These are phyloP conservation scores for Lathamus discolor DNA, from an alignment of 2,113 vertebrate genomes.

Conservation along the genomic window DNA sequence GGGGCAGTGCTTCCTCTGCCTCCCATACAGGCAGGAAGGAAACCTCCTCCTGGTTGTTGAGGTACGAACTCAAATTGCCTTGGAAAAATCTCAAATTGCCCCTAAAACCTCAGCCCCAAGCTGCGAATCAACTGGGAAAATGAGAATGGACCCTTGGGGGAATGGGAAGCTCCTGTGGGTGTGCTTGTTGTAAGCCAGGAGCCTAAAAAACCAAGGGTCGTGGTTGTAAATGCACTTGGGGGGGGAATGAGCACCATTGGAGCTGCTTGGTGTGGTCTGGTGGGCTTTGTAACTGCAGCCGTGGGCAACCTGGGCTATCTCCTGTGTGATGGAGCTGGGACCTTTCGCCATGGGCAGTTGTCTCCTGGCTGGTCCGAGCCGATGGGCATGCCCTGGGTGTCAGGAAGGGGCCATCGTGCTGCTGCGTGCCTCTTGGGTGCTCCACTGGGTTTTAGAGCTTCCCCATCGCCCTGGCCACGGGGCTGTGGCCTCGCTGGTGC, in stretches of 20 bases:
- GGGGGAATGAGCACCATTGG: rapidly evolving
- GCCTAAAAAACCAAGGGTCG: not conserved
- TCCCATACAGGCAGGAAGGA: not conserved
- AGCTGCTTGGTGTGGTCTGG: not conserved
- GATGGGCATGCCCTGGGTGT: rapidly evolving
- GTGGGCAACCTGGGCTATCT: not conserved
- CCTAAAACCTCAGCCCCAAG: not conserved
- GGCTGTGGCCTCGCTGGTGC: not conserved
- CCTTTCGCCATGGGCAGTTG: not conserved
- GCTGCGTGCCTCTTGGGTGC: not conserved
- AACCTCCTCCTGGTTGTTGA: not conserved
- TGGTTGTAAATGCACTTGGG: not conserved
- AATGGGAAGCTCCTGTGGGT: not conserved
- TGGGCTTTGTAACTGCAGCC: not conserved
- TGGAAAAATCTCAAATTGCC: not conserved
- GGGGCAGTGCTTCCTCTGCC: not conserved
- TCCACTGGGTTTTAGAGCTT: not conserved
- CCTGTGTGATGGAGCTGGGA: not conserved
- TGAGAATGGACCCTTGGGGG: not conserved
- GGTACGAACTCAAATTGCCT: not conserved
- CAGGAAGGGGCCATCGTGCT: not conserved
- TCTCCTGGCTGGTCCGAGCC: not conserved
- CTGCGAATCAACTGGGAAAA: not conserved
- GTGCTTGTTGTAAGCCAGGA: not conserved
- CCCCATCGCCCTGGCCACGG: rapidly evolving